Evolutionary conservation across 2,888 invertebrate genomes (phyloP).

Genomic region (Eledone cirrhosa): DNA sequence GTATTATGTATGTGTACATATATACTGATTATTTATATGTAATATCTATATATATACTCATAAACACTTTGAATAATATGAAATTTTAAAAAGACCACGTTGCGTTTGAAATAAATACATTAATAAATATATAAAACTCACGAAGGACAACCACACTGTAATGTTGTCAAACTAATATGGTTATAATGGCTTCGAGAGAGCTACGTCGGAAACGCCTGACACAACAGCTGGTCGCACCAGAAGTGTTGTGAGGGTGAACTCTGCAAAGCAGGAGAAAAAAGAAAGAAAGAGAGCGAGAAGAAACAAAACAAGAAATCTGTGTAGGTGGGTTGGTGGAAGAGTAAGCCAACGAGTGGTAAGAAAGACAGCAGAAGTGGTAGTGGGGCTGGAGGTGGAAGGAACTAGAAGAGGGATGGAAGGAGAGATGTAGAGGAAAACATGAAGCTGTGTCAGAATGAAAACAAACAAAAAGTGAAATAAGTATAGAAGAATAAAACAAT

Average conservation of each 20-base stretch:
- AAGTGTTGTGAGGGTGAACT: not conserved
- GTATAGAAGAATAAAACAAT: not conserved
- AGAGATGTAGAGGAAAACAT: not conserved
- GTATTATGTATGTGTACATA: no score
- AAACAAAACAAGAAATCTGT: no score
- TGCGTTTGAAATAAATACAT: no score
- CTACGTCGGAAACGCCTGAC: no score
- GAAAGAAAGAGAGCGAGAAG: not conserved
- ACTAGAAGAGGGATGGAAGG: not conserved
- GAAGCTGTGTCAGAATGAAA: not conserved
- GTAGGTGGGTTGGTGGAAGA: not conserved
- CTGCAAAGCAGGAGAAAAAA: not conserved
- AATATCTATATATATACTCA: no score
- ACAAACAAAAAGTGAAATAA: not conserved
- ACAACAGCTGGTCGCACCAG: slow-evolving; percentile 24
- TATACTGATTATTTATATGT: no score
- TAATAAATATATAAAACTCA: no score
- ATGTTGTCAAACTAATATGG: no score
- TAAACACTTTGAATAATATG: no score
- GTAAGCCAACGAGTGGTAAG: not conserved
- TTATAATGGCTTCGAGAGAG: no score
- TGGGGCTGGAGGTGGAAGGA: not conserved
- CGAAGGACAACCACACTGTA: no score
- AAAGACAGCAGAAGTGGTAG: not conserved
- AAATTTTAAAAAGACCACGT: no score